Evolutionary conservation across 2,888 invertebrate genomes (phyloP), one percentile per base, ranked within the genome.

Genomic region (Drosophila hawaiiensis): DNA sequence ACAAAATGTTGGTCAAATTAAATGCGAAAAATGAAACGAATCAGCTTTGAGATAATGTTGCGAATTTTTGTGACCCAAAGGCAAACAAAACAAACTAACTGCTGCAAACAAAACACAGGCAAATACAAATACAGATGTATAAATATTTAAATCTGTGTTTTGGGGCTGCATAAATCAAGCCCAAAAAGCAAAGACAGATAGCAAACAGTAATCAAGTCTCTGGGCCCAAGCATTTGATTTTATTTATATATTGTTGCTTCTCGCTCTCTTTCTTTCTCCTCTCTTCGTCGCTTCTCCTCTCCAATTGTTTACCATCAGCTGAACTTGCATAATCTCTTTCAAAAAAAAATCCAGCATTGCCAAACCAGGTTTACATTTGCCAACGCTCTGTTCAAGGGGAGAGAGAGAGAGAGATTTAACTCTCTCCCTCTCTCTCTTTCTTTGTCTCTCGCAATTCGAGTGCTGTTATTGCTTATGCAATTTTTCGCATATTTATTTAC

Each of bases 301-400:
- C 29, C 53, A 54, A 74, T 66, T 82, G 71, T 72, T 76, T 73
- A 69, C 80, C 58, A 41, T 22, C 52, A 56, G 67, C 63, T 59
- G 64, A 64, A 33, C 85, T 89, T 86, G 87, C 89, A 84, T 86
- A 89, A 86, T 82, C 64, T 71, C 65, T 68, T 47, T 25, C 47
- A 22, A 37, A 54, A 56, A 29, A 55, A 52, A 75, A 68, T 55
- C 67, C 74, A 68, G n/a, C 35, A 76, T 82, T 73, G 82, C 82
- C 61, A 82, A 80, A 83, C 70, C 82, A 80, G 83, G 82, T 82
- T 80, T 80, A 60, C 58, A 10, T 29, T 55, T 75, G 64, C 65
- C 73, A 78, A 74, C 62, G 62, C 52, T 64, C 33, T 29, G 73
- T 59, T 60, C 62, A 61, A 73, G 66, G 64, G 59, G 39, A 67